These are phyloP conservation scores for Monochamus saltuarius DNA, from an alignment of 1,140 invertebrate species.

Conservation along the genomic window DNA sequence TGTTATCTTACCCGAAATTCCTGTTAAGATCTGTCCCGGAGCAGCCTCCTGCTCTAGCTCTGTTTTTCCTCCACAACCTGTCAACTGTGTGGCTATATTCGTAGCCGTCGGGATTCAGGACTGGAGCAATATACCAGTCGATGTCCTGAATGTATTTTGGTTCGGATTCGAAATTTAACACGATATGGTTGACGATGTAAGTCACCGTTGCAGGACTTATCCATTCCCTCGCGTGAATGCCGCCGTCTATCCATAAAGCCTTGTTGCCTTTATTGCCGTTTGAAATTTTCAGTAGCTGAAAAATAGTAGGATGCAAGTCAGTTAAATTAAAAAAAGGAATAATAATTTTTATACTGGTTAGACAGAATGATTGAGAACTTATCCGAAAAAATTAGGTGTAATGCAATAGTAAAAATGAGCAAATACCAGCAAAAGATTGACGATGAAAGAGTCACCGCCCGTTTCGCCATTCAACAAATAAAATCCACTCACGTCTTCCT, in stretches of 20 bases:
- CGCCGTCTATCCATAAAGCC: constrained; percentile 68
- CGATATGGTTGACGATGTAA: constrained; percentile 78
- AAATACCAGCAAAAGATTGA: too few species aligned
- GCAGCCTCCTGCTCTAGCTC: constrained; percentile 62
- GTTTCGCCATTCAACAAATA: too few species aligned
- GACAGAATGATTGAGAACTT: too few species aligned
- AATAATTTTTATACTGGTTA: too few species aligned
- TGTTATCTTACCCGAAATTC: constrained; percentile 67
- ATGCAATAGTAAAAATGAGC: too few species aligned
- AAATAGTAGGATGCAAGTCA: background rate
- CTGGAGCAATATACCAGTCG: constrained; percentile 82
- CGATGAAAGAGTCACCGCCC: too few species aligned
- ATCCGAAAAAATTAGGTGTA: too few species aligned
- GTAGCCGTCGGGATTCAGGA: constrained; percentile 87
- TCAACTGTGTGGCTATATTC: constrained; percentile 75
- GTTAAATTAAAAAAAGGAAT: too few species aligned
- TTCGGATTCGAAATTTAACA: constrained; percentile 69
- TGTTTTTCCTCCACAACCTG: constrained; percentile 82
- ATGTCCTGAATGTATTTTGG: constrained; percentile 69
- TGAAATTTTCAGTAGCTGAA: constrained; percentile 66
- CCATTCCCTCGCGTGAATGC: constrained; percentile 92
- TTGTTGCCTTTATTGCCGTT: constrained; percentile 62
- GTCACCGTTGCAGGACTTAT: constrained; percentile 84
- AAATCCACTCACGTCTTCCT: too few species aligned
- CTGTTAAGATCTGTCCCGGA: constrained; percentile 79